phyloP scores from a whole-genome alignment of 2,113 vertebrate genomes.

The Vimba vimba region DNA sequence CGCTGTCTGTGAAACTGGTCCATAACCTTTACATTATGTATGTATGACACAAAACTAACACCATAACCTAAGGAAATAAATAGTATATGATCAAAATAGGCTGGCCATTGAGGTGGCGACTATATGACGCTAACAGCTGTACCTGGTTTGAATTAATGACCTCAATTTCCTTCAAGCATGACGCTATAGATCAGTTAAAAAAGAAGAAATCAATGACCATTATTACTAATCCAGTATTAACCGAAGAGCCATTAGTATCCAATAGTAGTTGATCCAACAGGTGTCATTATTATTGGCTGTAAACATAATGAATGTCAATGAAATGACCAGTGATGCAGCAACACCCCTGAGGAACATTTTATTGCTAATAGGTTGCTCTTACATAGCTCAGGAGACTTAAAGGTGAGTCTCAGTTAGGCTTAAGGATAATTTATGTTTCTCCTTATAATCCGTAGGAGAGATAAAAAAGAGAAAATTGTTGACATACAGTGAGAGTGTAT shows the following conservation, averaged over 20 bases:
- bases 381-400: background rate
- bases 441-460: background rate
- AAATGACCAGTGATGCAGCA: conserved; percentile 16
- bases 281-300: conserved; percentile 23
- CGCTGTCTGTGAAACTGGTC: too few species aligned
- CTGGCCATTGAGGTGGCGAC: background rate
- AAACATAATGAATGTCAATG: conserved; percentile 28
- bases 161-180: background rate
- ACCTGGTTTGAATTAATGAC: conserved; percentile 5
- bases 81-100: background rate
- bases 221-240: conserved; percentile 8
- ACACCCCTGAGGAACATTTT: background rate
- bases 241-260: conserved; percentile 1
- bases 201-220: conserved; percentile 32
- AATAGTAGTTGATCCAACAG: conserved; percentile 29
- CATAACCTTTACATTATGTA: background rate
- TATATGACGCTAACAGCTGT: background rate
- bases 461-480: background rate
- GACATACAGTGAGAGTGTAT: background rate
- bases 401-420: background rate
- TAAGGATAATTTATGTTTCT: background rate
- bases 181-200: background rate
- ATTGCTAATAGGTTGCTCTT: background rate
- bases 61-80: conserved; percentile 3
- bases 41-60: background rate